Base-by-base conservation (phyloP, 2,113 vertebrate species). In the Erythrocercus mccallii region DNA sequence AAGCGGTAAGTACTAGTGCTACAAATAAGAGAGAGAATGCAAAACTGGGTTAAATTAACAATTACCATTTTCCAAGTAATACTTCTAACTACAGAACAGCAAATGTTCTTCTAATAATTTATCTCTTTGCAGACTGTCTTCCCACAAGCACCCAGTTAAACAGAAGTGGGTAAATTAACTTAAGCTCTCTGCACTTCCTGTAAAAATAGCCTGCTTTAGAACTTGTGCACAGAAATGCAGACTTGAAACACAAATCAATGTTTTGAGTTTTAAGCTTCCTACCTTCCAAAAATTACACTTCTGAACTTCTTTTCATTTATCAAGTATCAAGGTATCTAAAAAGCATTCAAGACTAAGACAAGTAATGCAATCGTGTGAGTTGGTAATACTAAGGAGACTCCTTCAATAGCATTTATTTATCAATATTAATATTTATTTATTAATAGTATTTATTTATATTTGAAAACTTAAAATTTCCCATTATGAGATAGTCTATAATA, bases 41-140 rank as follows among this genome's bases (percentile, higher is more conserved):
- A 92, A 88, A 97, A 97, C 96, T 98, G 93, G 95, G 97, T 87
- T 97, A 95, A 97, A 97, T 82, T 57, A 78, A 85, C 80, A 77
- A 77, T 77, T 68, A 69, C 28, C 7, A 6, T 80, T 95, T 92
- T 73, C 50, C 71, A 85, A 72, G 48, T 31, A 77, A 88, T 64
- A 71, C 28, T 76, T 78, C 44, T 50, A 78, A 82, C 66, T 61
- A 81, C 78, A 79, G 78, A 84, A 82, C 20, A 88, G 56, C 56
- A 74, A 60, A 81, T 33, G 24, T 31, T 66, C 54, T 83, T 94
- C 73, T 45, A 91, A 95, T 85, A 92, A 86, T 80, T 90, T 21
- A 80, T 58, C n/a, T 90, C 47, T 83, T 90, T 1, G 5, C 12
- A 47, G 40, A 42, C 0, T 70, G 50, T 37, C 62, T 86, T 80